These are phyloP conservation scores for Clinocottus analis DNA, from an alignment of 2,113 vertebrate genomes.

Conservation along the genomic window DNA sequence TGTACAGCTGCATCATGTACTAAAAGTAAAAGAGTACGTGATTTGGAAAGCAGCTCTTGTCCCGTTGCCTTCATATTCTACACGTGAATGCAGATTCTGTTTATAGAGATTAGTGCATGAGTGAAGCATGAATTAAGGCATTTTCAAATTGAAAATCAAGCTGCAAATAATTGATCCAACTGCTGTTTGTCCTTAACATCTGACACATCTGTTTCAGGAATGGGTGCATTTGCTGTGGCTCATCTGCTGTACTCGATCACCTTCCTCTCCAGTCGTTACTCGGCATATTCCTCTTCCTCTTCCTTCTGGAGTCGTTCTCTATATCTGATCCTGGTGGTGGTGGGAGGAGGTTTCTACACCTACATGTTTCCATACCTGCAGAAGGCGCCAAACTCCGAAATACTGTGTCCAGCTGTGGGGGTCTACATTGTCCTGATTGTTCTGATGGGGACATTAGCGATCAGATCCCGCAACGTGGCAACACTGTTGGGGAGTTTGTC, in stretches of 20 bases:
- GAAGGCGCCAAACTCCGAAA: slow-evolving; percentile 47
- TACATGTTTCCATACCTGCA: slow-evolving; percentile 77
- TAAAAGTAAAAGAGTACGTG: not conserved
- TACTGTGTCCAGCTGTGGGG: slow-evolving; percentile 70
- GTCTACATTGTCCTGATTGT: slow-evolving; percentile 77
- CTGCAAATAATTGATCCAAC: not conserved
- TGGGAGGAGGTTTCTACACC: slow-evolving; percentile 31
- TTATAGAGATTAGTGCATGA: not conserved
- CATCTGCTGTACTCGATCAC: slow-evolving; percentile 83
- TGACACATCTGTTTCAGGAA: slow-evolving; percentile 77
- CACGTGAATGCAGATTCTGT: not conserved
- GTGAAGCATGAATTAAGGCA: not conserved
- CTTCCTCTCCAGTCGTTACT: slow-evolving; percentile 80
- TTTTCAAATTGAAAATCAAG: not conserved
- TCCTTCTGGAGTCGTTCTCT: slow-evolving; percentile 57
- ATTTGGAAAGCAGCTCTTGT: not conserved
- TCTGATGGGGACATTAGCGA: slow-evolving; percentile 77
- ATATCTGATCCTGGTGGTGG: slow-evolving; percentile 38
- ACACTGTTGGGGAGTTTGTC: slow-evolving; percentile 76
- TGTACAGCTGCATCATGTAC: not conserved
- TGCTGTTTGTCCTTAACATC: not conserved
- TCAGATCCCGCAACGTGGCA: slow-evolving; percentile 42
- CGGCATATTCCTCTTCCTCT: slow-evolving; percentile 50
- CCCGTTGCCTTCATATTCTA: not conserved
- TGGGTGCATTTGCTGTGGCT: slow-evolving; percentile 83